Evolutionary conservation across 1,140 invertebrate species (phyloP).

Genomic region (Galleria mellonella): DNA sequence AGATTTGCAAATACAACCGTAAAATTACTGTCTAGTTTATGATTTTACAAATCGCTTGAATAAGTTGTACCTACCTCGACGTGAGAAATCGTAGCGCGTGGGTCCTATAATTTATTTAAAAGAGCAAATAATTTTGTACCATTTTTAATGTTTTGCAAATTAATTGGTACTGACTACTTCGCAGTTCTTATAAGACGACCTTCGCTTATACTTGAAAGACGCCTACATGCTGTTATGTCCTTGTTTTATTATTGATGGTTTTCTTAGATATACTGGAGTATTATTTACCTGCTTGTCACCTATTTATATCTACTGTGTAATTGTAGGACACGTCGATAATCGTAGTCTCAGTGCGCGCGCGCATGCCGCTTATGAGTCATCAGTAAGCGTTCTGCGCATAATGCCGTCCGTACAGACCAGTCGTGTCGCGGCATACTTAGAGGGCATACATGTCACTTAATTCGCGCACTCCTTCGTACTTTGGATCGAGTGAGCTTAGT

Average conservation of each 20-base stretch:
- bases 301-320: slow-evolving; percentile 52
- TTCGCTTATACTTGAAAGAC: slow-evolving; percentile 40
- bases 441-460: slow-evolving; percentile 60
- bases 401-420: slow-evolving; percentile 62
- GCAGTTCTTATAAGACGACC: slow-evolving; percentile 12
- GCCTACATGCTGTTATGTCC: slow-evolving; percentile 31
- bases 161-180: slow-evolving; percentile 16
- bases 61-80: neutral
- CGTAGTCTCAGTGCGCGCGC: slow-evolving; percentile 51
- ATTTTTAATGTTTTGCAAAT: slow-evolving; percentile 11
- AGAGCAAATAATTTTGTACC: neutral
- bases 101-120: too few relatives aligned
- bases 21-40: slow-evolving; percentile 9
- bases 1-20: slow-evolving; percentile 12
- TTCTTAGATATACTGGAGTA: slow-evolving; percentile 30
- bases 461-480: slow-evolving; percentile 23
- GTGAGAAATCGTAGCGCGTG: slow-evolving; percentile 7
- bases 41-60: slow-evolving; percentile 7
- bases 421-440: slow-evolving; percentile 64
- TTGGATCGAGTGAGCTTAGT: slow-evolving; percentile 22
- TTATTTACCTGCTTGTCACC: slow-evolving; percentile 62
- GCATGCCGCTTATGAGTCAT: slow-evolving; percentile 57
- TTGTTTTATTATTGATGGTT: slow-evolving; percentile 49
- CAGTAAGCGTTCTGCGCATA: slow-evolving; percentile 54
- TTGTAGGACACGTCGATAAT: slow-evolving; percentile 58